Evolutionary conservation across 2,797 vertebrate species (phyloP), one percentile per base, ranked within the genome.

Genomic region (Monodelphis domestica): DNA sequence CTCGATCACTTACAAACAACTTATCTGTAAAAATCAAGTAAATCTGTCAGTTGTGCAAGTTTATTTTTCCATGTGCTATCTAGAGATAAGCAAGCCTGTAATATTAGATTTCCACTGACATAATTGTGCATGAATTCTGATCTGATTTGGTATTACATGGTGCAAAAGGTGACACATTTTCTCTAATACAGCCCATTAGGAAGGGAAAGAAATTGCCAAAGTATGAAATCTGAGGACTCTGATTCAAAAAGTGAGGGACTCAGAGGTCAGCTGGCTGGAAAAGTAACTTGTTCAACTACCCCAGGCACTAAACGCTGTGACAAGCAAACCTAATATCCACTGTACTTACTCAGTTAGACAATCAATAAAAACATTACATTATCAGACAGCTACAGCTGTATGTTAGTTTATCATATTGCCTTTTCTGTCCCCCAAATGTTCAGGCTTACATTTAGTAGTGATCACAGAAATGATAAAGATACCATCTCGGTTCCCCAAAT

Each of bases 1-100:
- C 98, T 98, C 98, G 97, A 98, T 98, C 99, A 99, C 98, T 98
- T 98, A 98, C 97, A 98, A 98, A 98, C 98, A 98, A 97, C 97
- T 98, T 99, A 98, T 98, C 98, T 97, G 97, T 94, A 97, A 92
- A n/a, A 96, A 99, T 99, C 98, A 94, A 97, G 92, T 96, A 97
- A 97, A 98, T 98, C 98, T 98, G 98, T 98, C 97, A 98, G 98
- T 98, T 97, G 96, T 98, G 97, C 97, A 98, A 98, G 98, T 98
- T 98, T 98, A 98, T 98, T 98, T 98, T 98, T 97, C 98, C 98
- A 98, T 97, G 94, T 99, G 98, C 97, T 98, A 98, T 99, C 98
- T 98, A 57, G 93, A 98, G 98, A 99, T 99, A 99, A 99, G 98
- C 95, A 95, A 90, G 93, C 91, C 97, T 98, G 93, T 97, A 98